Conservation (phyloP, 2,888 invertebrate species). For the Dryomyza anilis region DNA sequence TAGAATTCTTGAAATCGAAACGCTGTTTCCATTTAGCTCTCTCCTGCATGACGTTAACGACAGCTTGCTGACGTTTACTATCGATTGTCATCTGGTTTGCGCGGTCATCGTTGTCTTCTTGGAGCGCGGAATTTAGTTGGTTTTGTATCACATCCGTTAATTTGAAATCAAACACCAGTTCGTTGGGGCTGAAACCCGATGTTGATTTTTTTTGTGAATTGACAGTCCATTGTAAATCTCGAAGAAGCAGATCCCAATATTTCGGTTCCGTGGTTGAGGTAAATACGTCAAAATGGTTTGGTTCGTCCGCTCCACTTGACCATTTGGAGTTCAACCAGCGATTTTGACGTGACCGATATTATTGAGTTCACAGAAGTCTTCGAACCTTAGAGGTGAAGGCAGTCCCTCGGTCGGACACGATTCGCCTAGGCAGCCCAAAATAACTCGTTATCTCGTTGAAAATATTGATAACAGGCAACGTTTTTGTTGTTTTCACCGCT, state of each 20-base stretch:
- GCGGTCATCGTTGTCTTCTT: neutral
- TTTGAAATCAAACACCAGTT: slow-evolving; percentile 34
- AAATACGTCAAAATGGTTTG: slow-evolving; percentile 34
- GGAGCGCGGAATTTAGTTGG: slow-evolving; percentile 6
- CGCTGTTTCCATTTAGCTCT: slow-evolving; percentile 22
- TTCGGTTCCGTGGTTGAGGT: neutral
- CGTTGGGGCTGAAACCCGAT: slow-evolving; percentile 32
- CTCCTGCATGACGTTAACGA: slow-evolving; percentile 4
- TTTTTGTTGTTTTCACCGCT: slow-evolving; percentile 20
- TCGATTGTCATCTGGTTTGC: neutral
- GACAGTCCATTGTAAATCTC: slow-evolving; percentile 33
- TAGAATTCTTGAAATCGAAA: slow-evolving; percentile 25
- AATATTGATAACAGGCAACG: slow-evolving; percentile 6
- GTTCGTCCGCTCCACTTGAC: slow-evolving; percentile 32
- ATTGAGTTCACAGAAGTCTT: slow-evolving; percentile 18
- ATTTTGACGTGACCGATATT: slow-evolving; percentile 31
- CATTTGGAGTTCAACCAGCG: slow-evolving; percentile 37
- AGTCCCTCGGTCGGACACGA: slow-evolving; percentile 41
- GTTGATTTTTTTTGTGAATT: slow-evolving; percentile 29
- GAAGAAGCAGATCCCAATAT: neutral
- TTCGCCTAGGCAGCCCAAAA: slow-evolving; percentile 35
- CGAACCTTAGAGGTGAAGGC: slow-evolving; percentile 39
- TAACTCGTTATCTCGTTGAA: slow-evolving; percentile 26
- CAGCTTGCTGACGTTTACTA: slow-evolving; percentile 22
- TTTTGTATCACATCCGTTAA: slow-evolving; percentile 22